Evolutionary conservation across 2,888 invertebrate genomes (phyloP).

Genomic region (Tenthredo mesomela): DNA sequence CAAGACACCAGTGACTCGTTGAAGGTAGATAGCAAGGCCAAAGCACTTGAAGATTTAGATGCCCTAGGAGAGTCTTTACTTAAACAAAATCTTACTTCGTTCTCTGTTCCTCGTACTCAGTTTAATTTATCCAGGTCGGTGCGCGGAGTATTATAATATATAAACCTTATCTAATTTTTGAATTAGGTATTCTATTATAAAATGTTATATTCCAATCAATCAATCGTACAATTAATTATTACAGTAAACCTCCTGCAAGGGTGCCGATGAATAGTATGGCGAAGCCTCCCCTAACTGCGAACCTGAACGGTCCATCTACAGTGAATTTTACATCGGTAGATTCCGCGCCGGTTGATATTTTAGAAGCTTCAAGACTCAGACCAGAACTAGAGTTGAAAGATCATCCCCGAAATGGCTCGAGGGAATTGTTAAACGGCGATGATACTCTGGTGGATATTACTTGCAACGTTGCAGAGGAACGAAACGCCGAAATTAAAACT

Average conservation of each 20-base stretch:
- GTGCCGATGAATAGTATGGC: constrained; percentile 82
- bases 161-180: background rate
- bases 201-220: background rate
- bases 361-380: constrained; percentile 9
- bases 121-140: constrained; percentile 76
- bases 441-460: constrained; percentile 82
- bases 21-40: constrained; percentile 77
- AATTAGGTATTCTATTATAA: background rate
- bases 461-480: constrained; percentile 56
- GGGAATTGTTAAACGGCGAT: constrained; percentile 70
- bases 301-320: background rate
- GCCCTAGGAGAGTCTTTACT: constrained; percentile 89
- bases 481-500: constrained; percentile 47
- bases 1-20: constrained; percentile 60
- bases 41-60: constrained; percentile 88
- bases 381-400: constrained; percentile 25
- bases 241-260: constrained; percentile 80
- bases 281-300: constrained; percentile 52
- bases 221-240: constrained; percentile 62
- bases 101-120: constrained; percentile 75
- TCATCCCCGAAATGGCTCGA: background rate
- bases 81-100: constrained; percentile 83
- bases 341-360: background rate
- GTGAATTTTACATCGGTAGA: constrained; percentile 14
- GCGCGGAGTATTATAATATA: background rate